Evolutionary conservation across 2,797 vertebrate species (phyloP), one percentile per base, ranked within the genome.

Genomic region (Myotis pilosus): DNA sequence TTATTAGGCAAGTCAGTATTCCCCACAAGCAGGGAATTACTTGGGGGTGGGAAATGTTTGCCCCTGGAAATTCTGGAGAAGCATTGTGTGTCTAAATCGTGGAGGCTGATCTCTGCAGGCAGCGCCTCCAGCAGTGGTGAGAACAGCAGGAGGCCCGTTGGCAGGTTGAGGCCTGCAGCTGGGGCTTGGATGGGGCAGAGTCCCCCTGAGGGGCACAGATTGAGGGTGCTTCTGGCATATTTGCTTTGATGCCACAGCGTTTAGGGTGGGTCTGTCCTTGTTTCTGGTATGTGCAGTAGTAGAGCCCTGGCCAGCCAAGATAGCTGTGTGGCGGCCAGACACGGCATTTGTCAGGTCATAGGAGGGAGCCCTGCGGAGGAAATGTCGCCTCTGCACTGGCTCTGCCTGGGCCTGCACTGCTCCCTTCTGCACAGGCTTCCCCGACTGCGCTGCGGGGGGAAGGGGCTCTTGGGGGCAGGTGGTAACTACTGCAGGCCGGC

Each of bases 1-100:
- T 80, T 86, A 95, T 83, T 82, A 12, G 41, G 62, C 78, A 6
- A 28, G 44, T 81, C 10, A 66, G 30, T 92, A 41, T 55, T 74
- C 17, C 80, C 9, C 68, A 25, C 19, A 55, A 44, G 2, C 8
- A 82, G 55, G 44, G 12, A 30, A 10, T 55, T 41, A 36, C 49
- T 72, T 64, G 8, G 15, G 28, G n/a, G 28, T 3, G 44, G n/a
- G 6, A 36, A 69, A 33, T 41, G 51, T 78, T 23, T 23, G 2
- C 38, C 1, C 22, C 41, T 86, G 23, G 44, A 47, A 53, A 38
- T 72, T 13, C 30, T 76, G 6, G 4, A 16, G 76, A 36, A 47
- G 7, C 23, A 53, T 23, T 74, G 25, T 72, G 4, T 23, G 0
- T n/a, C 30, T 76, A 2, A 76, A 11, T 22, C 10, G 10, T 22